These are phyloP conservation scores for Notodonta ziczac DNA, from an alignment of 2,888 invertebrate species.

Conservation along the genomic window DNA sequence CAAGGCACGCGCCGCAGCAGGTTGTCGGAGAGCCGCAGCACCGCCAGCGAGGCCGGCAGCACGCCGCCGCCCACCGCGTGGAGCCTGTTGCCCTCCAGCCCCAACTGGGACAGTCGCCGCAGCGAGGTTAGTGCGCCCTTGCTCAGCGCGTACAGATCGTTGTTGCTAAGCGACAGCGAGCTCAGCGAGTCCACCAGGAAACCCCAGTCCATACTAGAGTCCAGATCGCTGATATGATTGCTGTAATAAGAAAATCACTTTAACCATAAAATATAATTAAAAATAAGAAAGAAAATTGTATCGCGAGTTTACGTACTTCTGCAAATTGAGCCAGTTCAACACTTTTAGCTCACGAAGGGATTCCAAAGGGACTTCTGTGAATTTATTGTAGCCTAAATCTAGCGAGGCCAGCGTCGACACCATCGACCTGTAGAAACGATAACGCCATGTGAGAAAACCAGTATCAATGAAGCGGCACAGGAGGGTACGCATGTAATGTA, in stretches of 20 bases:
- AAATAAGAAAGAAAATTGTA: too few relatives aligned
- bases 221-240: conserved; percentile 85
- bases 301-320: conserved; percentile 83
- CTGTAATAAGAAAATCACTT: conserved; percentile 75
- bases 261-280: background rate
- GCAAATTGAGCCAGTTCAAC: conserved; percentile 90
- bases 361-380: conserved; percentile 87
- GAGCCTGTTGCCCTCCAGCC: conserved; percentile 88
- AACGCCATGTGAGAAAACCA: background rate
- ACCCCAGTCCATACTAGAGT: conserved; percentile 86
- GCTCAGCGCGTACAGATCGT: conserved; percentile 85
- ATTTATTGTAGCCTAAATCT: conserved; percentile 90
- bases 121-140: conserved; percentile 85
- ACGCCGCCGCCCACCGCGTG: conserved; percentile 82
- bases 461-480: background rate
- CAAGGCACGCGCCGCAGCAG: conserved; percentile 86
- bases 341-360: conserved; percentile 86
- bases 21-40: conserved; percentile 88
- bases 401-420: conserved; percentile 89
- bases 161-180: conserved; percentile 90
- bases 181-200: conserved; percentile 88
- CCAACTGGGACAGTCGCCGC: conserved; percentile 83
- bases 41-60: conserved; percentile 85
- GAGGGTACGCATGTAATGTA: background rate
- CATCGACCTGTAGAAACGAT: conserved; percentile 86